Evolutionary conservation across 2,113 vertebrate genomes (phyloP).

Genomic region (Periophthalmodon schlosseri): DNA sequence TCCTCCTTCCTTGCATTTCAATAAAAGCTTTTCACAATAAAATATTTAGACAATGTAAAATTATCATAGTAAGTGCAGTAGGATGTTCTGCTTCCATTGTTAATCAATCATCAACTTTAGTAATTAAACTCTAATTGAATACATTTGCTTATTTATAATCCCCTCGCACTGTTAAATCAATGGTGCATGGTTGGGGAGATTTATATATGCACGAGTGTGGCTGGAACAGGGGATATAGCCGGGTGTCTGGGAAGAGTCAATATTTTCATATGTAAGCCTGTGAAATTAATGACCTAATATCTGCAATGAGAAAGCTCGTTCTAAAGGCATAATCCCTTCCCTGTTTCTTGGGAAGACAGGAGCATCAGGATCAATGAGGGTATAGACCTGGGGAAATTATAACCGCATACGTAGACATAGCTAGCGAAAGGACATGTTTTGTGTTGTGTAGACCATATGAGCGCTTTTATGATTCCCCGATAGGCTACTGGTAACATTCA

Average conservation of each 20-base stretch:
- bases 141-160: slow-evolving; percentile 72
- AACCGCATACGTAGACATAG: slow-evolving; percentile 42
- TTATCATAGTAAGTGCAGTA: background rate
- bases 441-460: background rate
- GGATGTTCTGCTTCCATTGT: slow-evolving; percentile 27
- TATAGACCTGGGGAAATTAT: slow-evolving; percentile 70
- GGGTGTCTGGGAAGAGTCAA: slow-evolving; percentile 78
- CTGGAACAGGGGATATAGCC: slow-evolving; percentile 56
- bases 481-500: slow-evolving; percentile 19
- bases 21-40: background rate
- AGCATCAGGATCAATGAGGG: slow-evolving; percentile 71
- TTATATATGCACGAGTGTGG: slow-evolving; percentile 66
- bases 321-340: slow-evolving; percentile 74
- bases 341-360: slow-evolving; percentile 65
- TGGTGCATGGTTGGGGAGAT: slow-evolving; percentile 57
- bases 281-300: slow-evolving; percentile 80
- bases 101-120: slow-evolving; percentile 59
- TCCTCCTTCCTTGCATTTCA: slow-evolving; percentile 29
- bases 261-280: slow-evolving; percentile 80
- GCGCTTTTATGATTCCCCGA: slow-evolving; percentile 10
- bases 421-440: slow-evolving; percentile 9
- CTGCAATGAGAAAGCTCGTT: slow-evolving; percentile 74
- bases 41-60: background rate
- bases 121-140: slow-evolving; percentile 67
- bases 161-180: slow-evolving; percentile 69